Evolutionary conservation across 2,888 invertebrate species (phyloP), one percentile per base, ranked within the genome.

Genomic region (Polymixis lichenea): DNA sequence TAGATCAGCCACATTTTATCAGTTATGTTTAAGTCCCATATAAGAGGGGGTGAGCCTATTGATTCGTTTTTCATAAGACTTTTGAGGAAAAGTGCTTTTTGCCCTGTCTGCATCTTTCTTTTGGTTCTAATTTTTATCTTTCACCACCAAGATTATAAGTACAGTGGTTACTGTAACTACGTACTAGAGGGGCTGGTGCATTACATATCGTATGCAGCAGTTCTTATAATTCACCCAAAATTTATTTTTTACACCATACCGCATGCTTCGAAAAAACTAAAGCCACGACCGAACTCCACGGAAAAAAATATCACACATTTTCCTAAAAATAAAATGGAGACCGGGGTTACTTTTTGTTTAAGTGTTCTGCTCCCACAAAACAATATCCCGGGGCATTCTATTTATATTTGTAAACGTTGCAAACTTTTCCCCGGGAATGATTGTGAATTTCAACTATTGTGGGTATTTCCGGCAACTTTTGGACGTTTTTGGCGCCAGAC

Each of bases 401-500:
- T 83, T 85, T 85, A 85, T 85, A 74, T 86, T 80, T 83, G 77
- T 83, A 76, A 78, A 77, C 67, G 78, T 56, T 72, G 78, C 68
- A 85, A 85, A 83, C 25, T 83, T 77, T 65, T 46, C 13, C 17
- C 13, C 60, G 46, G 66, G 38, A 79, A 83, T 81, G 76, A 79
- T 80, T 75, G 61, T 13, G 64, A 76, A 71, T 77, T 80, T 46
- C 64, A 75, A 80, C 78, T 78, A 69, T 81, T 86, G 81, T 78
- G 64, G 62, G 68, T 15, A 19, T 72, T 60, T 66, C 17, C 55
- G 49, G n/a, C n/a, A 75, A 83, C 53, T 80, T 84, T 73, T 53
- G n/a, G 43, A 79, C 70, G 58, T 76, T 79, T 76, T 69, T 68
- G 28, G 38, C 15, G 46, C 13, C 32, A n/a, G 22, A 60, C 65